Percentiles rank a stretch among this genome's conserved stretches.
Conservation (phyloP, 1,140 invertebrate genomes). For the Drosophila murphyi region DNA sequence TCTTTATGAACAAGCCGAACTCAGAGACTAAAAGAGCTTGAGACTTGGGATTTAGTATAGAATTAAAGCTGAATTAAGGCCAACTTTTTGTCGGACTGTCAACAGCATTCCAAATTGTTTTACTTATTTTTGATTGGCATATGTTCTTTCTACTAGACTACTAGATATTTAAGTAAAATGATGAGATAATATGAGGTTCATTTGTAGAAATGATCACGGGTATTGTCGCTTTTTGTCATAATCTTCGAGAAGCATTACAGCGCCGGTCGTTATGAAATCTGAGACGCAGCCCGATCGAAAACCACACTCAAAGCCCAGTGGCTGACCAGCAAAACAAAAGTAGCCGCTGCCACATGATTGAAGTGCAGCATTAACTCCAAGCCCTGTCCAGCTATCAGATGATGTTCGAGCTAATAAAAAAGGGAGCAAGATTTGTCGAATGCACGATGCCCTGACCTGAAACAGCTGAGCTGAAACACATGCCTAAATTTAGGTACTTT, state of each 20-base stretch:
- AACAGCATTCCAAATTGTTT: too few relatives aligned
- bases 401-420: conserved; percentile 1
- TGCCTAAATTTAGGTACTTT: conserved; percentile 4
- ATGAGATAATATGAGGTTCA: neutral
- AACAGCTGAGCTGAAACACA: neutral
- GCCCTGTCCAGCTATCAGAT: conserved; percentile 4
- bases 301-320: conserved; percentile 34
- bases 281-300: conserved; percentile 57
- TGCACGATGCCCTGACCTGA: conserved; percentile 10
- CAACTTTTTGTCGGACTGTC: too few relatives aligned
- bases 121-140: too few relatives aligned
- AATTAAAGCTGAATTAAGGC: too few relatives aligned
- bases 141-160: too few relatives aligned
- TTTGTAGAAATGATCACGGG: conserved; percentile 21
- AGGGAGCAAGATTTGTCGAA: conserved; percentile 1
- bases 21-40: too few relatives aligned
- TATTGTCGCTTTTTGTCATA: conserved; percentile 59
- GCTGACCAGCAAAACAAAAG: conserved; percentile 24
- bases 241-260: conserved; percentile 30
- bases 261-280: conserved; percentile 51
- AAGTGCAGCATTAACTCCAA: neutral
- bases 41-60: too few relatives aligned
- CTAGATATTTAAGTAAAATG: too few relatives aligned
- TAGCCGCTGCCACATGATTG: conserved; percentile 40
- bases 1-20: too few relatives aligned